A percentile compares a stretch with the other conserved stretches of the same genome.
Conservation (phyloP, 64 coral and sea anemone genomes). For the Pocillopora verrucosa region DNA sequence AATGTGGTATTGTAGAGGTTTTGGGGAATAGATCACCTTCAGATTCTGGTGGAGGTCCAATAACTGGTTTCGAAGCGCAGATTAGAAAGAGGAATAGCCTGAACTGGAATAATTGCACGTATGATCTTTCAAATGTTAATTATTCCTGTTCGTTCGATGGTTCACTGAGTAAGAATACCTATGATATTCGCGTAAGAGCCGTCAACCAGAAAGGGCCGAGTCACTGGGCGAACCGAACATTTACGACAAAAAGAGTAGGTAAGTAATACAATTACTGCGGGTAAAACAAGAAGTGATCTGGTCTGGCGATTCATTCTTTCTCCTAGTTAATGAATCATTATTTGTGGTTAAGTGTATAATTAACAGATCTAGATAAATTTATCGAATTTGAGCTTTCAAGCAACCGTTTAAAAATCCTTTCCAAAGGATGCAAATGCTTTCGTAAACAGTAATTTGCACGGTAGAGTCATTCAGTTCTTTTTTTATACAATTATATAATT, state of each 20-base stretch:
- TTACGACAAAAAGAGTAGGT: neutral
- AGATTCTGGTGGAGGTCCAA: conserved; percentile 1
- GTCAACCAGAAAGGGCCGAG: neutral
- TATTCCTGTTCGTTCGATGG: neutral
- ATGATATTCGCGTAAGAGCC: neutral
- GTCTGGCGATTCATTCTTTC: too few species aligned
- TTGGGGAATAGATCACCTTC: neutral
- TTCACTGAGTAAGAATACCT: neutral
- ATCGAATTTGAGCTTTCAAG: too few species aligned
- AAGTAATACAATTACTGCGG: neutral
- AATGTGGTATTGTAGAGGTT: neutral
- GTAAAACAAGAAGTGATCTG: neutral
- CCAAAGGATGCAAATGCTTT: too few species aligned
- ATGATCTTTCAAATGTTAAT: neutral
- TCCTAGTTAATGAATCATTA: too few species aligned
- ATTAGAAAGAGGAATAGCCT: neutral
- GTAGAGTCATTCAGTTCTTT: too few species aligned
- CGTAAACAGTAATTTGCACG: too few species aligned
- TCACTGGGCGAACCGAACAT: neutral
- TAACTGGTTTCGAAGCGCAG: neutral
- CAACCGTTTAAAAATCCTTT: too few species aligned
- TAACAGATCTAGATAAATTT: neutral
- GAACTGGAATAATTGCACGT: neutral
- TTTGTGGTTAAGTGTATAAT: neutral
- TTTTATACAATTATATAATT: too few species aligned